phyloP scores from a whole-genome alignment of 2,888 invertebrate species.

The Eupithecia inturbata region DNA sequence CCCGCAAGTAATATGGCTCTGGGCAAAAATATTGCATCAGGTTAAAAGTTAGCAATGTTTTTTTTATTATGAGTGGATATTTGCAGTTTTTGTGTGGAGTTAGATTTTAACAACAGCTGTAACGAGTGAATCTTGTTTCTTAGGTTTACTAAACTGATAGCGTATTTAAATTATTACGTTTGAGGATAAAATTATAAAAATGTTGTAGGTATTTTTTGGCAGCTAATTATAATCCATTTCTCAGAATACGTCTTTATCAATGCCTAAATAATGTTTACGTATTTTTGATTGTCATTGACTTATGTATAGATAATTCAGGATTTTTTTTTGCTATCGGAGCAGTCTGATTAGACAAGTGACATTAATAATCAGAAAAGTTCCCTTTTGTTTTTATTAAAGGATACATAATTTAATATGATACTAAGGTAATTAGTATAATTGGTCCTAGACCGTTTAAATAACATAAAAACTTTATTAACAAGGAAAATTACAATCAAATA shows the following conservation, averaged over 20 bases:
- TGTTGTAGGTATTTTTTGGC: neutral
- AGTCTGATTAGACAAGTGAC: neutral
- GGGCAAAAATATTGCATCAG: neutral
- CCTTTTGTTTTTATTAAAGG: neutral
- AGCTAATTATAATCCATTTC: conserved; percentile 5
- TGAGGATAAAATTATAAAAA: neutral
- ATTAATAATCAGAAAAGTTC: neutral
- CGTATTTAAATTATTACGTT: neutral
- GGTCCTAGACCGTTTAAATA: too few species aligned
- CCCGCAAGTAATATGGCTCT: neutral
- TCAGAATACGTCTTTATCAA: neutral
- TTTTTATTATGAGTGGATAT: neutral
- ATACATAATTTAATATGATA: too few species aligned
- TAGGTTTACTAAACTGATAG: neutral
- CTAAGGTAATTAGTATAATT: too few species aligned
- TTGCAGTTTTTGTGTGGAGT: neutral
- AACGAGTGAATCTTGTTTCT: neutral
- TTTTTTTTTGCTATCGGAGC: too few species aligned
- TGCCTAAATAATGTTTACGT: neutral
- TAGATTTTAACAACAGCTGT: neutral
- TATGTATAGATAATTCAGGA: neutral
- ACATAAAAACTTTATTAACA: too few species aligned
- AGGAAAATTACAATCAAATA: too few species aligned
- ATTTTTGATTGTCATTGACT: neutral
- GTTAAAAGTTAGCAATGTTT: neutral